phyloP scores from a whole-genome alignment of 2,797 vertebrate genomes.

The Gymnoscopelus microlampas region DNA sequence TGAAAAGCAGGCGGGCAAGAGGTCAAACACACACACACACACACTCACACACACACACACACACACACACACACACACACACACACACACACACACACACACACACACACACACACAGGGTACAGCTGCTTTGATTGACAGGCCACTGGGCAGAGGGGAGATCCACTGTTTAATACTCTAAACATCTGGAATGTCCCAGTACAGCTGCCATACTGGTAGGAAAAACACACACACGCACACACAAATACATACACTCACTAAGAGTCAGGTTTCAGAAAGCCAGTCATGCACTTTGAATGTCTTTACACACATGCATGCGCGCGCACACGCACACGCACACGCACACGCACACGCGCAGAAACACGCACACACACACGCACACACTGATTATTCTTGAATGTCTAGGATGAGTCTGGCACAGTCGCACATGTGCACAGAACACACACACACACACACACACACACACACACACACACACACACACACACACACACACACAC shows the following conservation, averaged over 20 bases:
- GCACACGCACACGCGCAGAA: too few relatives aligned
- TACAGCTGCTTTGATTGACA: slow-evolving; percentile 23
- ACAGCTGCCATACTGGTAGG: slow-evolving; percentile 7
- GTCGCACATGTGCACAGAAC: slow-evolving; percentile 12
- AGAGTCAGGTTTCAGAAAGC: too few relatives aligned
- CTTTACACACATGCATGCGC: too few relatives aligned
- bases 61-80: too few relatives aligned
- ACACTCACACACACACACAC: too few relatives aligned
- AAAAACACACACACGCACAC: slow-evolving; percentile 33
- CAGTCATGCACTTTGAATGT: too few relatives aligned
- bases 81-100: slow-evolving; percentile 6
- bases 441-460: slow-evolving; percentile 3
- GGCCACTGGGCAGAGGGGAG: slow-evolving; percentile 23
- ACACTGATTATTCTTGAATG: slow-evolving; percentile 36
- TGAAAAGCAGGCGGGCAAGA: slow-evolving; percentile 38
- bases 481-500: slow-evolving; percentile 10
- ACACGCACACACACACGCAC: background rate
- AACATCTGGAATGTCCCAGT: slow-evolving; percentile 16
- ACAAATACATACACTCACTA: background rate
- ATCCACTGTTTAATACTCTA: slow-evolving; percentile 19
- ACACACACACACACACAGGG: slow-evolving; percentile 1
- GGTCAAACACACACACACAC: background rate
- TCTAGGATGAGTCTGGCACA: slow-evolving; percentile 17
- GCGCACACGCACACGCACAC: too few relatives aligned
- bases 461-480: slow-evolving; percentile 1